Evolutionary conservation across 2,113 vertebrate species (phyloP).

Genomic region (Cyprinus carpio): DNA sequence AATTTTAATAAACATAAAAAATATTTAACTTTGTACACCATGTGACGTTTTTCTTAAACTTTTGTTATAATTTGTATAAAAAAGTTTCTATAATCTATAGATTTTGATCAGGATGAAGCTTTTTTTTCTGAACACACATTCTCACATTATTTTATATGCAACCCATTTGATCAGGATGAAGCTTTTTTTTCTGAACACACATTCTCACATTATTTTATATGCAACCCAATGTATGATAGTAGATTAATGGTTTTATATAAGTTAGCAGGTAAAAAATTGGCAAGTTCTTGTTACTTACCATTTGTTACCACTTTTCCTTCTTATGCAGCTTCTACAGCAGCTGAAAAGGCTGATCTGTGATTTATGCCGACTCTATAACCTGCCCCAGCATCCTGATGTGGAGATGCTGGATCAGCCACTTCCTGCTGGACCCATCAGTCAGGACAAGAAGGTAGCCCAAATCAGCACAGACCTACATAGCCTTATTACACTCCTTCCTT

Average conservation of each 20-base stretch:
- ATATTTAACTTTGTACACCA: too few species aligned
- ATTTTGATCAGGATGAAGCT: too few species aligned
- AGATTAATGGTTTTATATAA: background rate
- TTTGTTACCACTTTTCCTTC: background rate
- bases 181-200: background rate
- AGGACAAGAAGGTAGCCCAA: conserved; percentile 71
- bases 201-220: background rate
- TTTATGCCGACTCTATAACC: conserved; percentile 95
- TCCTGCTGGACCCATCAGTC: conserved; percentile 86
- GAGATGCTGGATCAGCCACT: conserved; percentile 97
- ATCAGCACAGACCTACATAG: background rate
- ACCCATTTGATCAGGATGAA: too few species aligned
- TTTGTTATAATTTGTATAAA: too few species aligned
- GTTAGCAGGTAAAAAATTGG: background rate
- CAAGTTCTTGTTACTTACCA: background rate
- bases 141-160: too few species aligned
- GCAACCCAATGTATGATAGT: too few species aligned
- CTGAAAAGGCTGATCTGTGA: conserved; percentile 95
- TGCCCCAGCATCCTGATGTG: conserved; percentile 94
- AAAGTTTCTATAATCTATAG: too few species aligned
- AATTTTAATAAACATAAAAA: too few species aligned
- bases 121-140: too few species aligned
- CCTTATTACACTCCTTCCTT: background rate
- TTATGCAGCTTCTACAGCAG: conserved; percentile 88
- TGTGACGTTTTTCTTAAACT: too few species aligned